phyloP scores from a whole-genome alignment of 2,888 invertebrate genomes.

The Nemotelus pantherinus region DNA sequence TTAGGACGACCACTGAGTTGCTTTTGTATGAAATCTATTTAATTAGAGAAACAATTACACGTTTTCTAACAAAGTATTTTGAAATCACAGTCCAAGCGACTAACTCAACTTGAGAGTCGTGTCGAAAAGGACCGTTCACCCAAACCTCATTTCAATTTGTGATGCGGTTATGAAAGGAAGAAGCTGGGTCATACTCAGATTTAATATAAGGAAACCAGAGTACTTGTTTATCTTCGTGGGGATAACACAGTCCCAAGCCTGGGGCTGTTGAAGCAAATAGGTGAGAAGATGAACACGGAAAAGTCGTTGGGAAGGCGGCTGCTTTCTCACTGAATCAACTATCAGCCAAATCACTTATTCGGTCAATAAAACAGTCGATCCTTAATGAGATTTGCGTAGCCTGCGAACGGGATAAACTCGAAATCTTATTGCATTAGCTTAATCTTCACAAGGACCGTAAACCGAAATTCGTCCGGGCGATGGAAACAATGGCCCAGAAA shows the following conservation, averaged over 20 bases:
- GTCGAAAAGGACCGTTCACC: background rate
- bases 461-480: no score
- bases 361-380: slow-evolving; percentile 3
- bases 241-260: background rate
- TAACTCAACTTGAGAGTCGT: background rate
- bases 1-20: no score
- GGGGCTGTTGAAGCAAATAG: background rate
- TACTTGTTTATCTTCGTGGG: background rate
- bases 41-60: slow-evolving; percentile 13
- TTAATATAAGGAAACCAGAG: background rate
- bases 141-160: no score
- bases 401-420: background rate
- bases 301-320: background rate
- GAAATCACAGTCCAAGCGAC: background rate
- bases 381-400: slow-evolving; percentile 34
- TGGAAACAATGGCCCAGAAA: no score
- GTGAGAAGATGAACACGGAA: background rate
- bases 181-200: no score
- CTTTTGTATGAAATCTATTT: background rate
- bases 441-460: no score
- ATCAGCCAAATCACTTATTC: background rate
- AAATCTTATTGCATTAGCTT: no score
- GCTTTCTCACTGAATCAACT: background rate
- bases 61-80: slow-evolving; percentile 15
- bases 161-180: no score